Evolutionary conservation across 2,797 vertebrate genomes (phyloP), one percentile per base, ranked within the genome.

Genomic region (Sebastes trivittatus): DNA sequence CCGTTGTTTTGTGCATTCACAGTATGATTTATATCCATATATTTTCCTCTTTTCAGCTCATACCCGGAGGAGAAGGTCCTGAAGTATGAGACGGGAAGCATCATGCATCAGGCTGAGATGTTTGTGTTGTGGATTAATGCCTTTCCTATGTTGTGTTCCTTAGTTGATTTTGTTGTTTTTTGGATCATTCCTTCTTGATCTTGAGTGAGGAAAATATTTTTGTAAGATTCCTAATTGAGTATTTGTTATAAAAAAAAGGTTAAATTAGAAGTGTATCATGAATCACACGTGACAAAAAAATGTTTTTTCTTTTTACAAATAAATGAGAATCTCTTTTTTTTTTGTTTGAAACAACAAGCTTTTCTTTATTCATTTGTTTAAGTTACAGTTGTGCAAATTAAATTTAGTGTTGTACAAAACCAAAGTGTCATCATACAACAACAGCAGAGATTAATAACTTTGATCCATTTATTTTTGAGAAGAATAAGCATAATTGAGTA

Each of bases 21-120:
- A 16, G 0, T 7, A 0, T 29, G 1, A 23, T 11, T 63, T 20
- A 20, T 32, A 0, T 32, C 5, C 1, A 6, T 30, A 4, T 32
- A 71, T 75, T 62, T 36, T 34, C 22, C 22, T 18, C 3, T n/a
- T 14, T 92, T 16, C 89, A 99, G 98, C 96, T 99, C 83, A 98
- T 99, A 91, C 98, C 98, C 60, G 98, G 98, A 92, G 98, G 98
- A 88, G 98, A 99, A 96, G 98, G 98, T 78, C 98, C 98, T 61
- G 98, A 99, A 94, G 97, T 99, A 20, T 99, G 90, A 97, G 67
- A 69, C 98, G 88, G 96, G 67, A 72, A 58, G 29, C 64, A 14
- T 49, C 27, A 60, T 22, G n/a, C 38, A 30, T 27, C 27, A 25
- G 16, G 10, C 49, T 52, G 42, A 74, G 20, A 23, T 3, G 75